These are phyloP conservation scores for Tillus elongatus DNA, from an alignment of 2,888 invertebrate genomes.

Conservation along the genomic window DNA sequence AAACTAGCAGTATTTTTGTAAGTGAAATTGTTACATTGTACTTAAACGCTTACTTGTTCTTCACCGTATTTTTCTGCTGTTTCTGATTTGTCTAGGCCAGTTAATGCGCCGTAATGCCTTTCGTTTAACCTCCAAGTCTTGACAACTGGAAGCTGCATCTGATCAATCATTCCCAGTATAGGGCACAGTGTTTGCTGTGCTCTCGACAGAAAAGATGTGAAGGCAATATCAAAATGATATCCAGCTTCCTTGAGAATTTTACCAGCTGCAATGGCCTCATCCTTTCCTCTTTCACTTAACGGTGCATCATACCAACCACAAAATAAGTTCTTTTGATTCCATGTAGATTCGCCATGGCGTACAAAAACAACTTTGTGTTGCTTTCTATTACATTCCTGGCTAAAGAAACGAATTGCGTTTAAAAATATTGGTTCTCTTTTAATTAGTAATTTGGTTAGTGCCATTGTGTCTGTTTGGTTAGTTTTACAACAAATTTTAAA, in stretches of 20 bases:
- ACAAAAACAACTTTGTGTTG: constrained; percentile 48
- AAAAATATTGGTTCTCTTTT: no score
- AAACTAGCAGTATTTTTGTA: no score
- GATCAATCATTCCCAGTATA: constrained; percentile 58
- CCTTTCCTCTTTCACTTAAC: constrained; percentile 52
- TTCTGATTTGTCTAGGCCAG: constrained; percentile 76
- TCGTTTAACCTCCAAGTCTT: constrained; percentile 81
- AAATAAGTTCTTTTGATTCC: constrained; percentile 52
- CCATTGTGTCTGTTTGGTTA: no score
- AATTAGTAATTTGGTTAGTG: no score
- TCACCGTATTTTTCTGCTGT: constrained; percentile 80
- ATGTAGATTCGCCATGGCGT: constrained; percentile 54
- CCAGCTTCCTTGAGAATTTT: constrained; percentile 61
- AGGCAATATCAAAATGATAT: constrained; percentile 67
- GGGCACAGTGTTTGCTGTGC: constrained; percentile 65
- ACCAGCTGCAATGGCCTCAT: constrained; percentile 62
- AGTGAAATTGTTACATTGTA: no score
- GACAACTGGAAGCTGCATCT: constrained; percentile 55
- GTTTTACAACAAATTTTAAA: no score
- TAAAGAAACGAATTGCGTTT: no score
- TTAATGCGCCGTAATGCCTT: constrained; percentile 79
- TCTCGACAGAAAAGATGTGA: constrained; percentile 70
- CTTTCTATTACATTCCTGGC: no score
- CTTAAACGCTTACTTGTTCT: constrained; percentile 44
- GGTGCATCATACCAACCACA: constrained; percentile 54